These are phyloP conservation scores for Metridium senile DNA, from an alignment of 92 coral and sea anemone genomes.

Conservation along the genomic window DNA sequence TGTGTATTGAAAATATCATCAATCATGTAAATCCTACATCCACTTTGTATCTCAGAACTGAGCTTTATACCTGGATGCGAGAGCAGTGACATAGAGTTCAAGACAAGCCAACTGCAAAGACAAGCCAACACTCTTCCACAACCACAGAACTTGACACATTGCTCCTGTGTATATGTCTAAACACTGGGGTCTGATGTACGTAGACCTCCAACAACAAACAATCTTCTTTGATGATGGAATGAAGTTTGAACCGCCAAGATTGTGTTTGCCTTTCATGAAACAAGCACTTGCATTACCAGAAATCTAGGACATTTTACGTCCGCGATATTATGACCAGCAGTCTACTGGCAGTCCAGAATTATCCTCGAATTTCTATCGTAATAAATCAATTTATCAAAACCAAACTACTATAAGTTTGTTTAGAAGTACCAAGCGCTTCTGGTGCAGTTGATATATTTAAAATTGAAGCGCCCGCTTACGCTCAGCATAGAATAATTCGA, in stretches of 20 bases:
- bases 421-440: no score
- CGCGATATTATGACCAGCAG: no score
- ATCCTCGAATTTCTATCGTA: no score
- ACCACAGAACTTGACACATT: slow-evolving; percentile 13
- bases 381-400: no score
- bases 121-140: not conserved
- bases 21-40: not conserved
- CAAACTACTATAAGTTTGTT: no score
- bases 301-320: no score
- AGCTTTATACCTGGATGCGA: slow-evolving; percentile 39
- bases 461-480: no score
- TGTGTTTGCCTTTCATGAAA: slow-evolving; percentile 20
- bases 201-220: slow-evolving; percentile 20
- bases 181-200: slow-evolving; percentile 49
- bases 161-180: slow-evolving; percentile 41
- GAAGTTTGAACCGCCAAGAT: slow-evolving; percentile 12
- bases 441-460: no score
- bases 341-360: no score
- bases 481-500: no score
- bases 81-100: slow-evolving; percentile 22
- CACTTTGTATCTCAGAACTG: slow-evolving; percentile 34
- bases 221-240: slow-evolving; percentile 56
- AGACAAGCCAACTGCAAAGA: not conserved
- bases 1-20: no score
- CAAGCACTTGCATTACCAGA: no score